phyloP scores from a whole-genome alignment of 2,113 vertebrate species.

The Rhinoptilus africanus region DNA sequence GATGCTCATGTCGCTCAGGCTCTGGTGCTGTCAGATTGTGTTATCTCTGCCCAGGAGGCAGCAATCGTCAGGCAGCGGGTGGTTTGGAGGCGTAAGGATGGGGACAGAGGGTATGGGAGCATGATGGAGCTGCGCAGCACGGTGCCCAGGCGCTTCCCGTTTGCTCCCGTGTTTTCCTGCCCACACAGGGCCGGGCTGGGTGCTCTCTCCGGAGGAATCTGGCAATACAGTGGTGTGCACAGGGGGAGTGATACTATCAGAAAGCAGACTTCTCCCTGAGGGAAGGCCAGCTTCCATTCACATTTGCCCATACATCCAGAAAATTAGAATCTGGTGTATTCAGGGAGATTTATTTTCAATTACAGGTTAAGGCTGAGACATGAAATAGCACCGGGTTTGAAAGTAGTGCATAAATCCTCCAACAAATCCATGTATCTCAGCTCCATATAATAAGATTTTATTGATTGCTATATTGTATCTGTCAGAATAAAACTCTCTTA shows the following conservation, averaged over 20 bases:
- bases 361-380: constrained; percentile 62
- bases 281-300: neutral
- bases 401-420: constrained; percentile 57
- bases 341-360: constrained; percentile 72
- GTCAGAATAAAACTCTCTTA: constrained; percentile 70
- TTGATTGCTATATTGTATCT: constrained; percentile 67
- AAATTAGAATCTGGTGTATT: constrained; percentile 40
- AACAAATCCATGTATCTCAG: constrained; percentile 62
- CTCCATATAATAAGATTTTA: constrained; percentile 67
- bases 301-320: constrained; percentile 41
- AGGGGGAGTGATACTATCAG: fast-evolving
- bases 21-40: fast-evolving
- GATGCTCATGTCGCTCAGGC: neutral
- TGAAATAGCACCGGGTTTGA: constrained; percentile 38
- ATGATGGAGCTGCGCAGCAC: fast-evolving
- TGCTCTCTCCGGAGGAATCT: neutral
- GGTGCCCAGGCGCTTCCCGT: neutral
- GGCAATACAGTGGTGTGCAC: neutral
- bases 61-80: fast-evolving
- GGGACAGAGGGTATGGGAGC: neutral
- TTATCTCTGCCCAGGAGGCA: neutral
- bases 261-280: neutral
- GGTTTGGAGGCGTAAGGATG: neutral
- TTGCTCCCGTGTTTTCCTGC: fast-evolving
- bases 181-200: neutral